phyloP scores from a whole-genome alignment of 2,888 invertebrate species.

The Melanchra persicariae region DNA sequence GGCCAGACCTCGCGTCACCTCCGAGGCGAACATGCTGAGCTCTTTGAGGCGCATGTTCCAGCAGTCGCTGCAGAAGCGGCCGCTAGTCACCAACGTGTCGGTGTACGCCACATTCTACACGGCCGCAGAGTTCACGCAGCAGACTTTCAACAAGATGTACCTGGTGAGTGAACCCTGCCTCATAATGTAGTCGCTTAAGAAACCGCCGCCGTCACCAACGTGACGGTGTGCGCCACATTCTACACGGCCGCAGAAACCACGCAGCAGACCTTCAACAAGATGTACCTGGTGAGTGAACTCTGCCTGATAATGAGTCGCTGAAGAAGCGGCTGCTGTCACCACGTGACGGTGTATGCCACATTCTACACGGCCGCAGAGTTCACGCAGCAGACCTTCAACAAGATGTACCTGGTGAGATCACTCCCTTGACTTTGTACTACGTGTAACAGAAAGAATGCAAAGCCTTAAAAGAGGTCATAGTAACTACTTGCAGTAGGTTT shows the following conservation, averaged over 20 bases:
- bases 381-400: conserved; percentile 94
- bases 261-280: conserved; percentile 94
- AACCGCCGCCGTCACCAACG: not conserved
- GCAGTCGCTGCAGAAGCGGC: conserved; percentile 84
- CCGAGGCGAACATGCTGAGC: conserved; percentile 69
- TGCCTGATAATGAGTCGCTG: conserved; percentile 73
- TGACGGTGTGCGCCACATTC: conserved; percentile 1
- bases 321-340: conserved; percentile 88
- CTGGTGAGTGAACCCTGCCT: conserved; percentile 90
- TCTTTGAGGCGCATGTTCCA: conserved; percentile 72
- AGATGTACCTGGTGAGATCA: conserved; percentile 92
- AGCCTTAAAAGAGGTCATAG: no score
- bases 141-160: conserved; percentile 92
- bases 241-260: conserved; percentile 95
- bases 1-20: conserved; percentile 13
- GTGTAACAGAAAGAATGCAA: no score
- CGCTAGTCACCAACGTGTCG: conserved; percentile 90
- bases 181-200: conserved; percentile 57
- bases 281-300: conserved; percentile 91
- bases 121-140: conserved; percentile 95
- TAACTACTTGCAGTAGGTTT: no score
- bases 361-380: conserved; percentile 95
- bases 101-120: conserved; percentile 95
- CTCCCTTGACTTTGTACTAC: no score
- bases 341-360: conserved; percentile 93